These are phyloP conservation scores for Parotocinclus haroldoi DNA, from an alignment of 2,797 vertebrate genomes.

Conservation along the genomic window DNA sequence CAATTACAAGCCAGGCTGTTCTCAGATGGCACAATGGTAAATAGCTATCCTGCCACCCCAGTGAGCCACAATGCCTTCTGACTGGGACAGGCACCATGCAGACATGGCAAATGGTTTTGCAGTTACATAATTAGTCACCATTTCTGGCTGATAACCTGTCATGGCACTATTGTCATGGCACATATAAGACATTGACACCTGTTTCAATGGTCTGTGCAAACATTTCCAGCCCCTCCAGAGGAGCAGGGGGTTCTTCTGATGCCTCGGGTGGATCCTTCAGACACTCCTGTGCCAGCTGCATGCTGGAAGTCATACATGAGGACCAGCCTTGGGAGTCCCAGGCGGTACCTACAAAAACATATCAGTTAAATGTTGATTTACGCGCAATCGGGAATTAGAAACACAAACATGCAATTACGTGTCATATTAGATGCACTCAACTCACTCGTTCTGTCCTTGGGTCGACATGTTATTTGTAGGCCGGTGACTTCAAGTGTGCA, in stretches of 20 bases:
- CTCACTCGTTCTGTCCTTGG: constrained; percentile 84
- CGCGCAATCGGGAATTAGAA: neutral
- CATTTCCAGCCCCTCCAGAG: constrained; percentile 90
- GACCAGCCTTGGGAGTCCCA: constrained; percentile 87
- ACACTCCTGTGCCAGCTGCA: constrained; percentile 92
- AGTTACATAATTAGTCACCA: neutral
- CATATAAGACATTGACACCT: constrained; percentile 60
- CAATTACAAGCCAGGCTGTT: no score
- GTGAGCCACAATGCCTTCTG: neutral
- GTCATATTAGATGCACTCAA: neutral
- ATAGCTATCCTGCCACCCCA: no score
- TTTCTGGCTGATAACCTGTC: neutral
- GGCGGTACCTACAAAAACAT: constrained; percentile 60
- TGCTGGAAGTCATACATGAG: constrained; percentile 90
- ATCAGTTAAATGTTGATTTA: neutral
- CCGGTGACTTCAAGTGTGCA: constrained; percentile 84
- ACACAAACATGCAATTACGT: neutral
- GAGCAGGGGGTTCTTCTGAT: constrained; percentile 83
- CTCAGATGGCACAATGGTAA: no score
- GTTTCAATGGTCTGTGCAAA: constrained; percentile 95
- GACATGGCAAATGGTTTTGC: neutral
- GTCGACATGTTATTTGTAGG: constrained; percentile 87
- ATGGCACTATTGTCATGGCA: no score
- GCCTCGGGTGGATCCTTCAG: constrained; percentile 84
- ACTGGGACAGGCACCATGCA: neutral